Conservation (phyloP, 1,140 invertebrate genomes). For the Drosophila bocki region DNA sequence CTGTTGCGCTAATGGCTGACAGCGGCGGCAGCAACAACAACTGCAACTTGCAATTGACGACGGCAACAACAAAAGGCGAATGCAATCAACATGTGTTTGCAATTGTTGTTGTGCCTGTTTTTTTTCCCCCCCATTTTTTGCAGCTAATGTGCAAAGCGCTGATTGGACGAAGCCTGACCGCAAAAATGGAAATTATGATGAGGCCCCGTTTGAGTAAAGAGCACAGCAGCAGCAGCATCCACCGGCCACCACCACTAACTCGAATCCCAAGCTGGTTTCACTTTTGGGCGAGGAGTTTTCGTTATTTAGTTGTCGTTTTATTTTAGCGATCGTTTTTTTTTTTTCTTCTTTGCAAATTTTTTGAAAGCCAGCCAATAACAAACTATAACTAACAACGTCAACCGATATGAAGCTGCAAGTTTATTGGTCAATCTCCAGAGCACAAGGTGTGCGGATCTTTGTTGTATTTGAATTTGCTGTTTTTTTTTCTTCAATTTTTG, state of each 20-base stretch:
- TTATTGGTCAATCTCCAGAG: conserved; percentile 76
- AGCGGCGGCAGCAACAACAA: conserved; percentile 33
- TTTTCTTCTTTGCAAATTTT: conserved; percentile 52
- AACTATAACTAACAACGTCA: conserved; percentile 82
- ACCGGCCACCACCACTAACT: conserved; percentile 47
- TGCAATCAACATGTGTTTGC: conserved; percentile 78
- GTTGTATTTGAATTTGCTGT: conserved; percentile 35
- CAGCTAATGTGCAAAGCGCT: conserved; percentile 81
- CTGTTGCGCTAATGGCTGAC: conserved; percentile 77
- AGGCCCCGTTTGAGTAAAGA: conserved; percentile 80
- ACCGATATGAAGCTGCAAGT: conserved; percentile 80
- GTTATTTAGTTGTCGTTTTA: conserved; percentile 54
- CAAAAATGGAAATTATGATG: conserved; percentile 83
- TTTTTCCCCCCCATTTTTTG: conserved; percentile 27
- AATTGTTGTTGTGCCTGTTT: conserved; percentile 33
- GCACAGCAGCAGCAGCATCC: conserved; percentile 58
- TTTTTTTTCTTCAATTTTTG: not conserved
- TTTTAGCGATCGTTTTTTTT: conserved; percentile 28
- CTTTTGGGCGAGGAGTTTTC: conserved; percentile 72
- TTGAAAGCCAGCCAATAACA: conserved; percentile 69
- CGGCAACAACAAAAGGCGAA: conserved; percentile 74
- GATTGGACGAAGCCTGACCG: conserved; percentile 82
- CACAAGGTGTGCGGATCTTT: conserved; percentile 41
- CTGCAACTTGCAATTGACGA: conserved; percentile 57
- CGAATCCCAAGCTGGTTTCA: conserved; percentile 69